These are phyloP conservation scores for Peribatodes rhomboidaria DNA, from an alignment of 2,888 invertebrate genomes.

Conservation along the genomic window DNA sequence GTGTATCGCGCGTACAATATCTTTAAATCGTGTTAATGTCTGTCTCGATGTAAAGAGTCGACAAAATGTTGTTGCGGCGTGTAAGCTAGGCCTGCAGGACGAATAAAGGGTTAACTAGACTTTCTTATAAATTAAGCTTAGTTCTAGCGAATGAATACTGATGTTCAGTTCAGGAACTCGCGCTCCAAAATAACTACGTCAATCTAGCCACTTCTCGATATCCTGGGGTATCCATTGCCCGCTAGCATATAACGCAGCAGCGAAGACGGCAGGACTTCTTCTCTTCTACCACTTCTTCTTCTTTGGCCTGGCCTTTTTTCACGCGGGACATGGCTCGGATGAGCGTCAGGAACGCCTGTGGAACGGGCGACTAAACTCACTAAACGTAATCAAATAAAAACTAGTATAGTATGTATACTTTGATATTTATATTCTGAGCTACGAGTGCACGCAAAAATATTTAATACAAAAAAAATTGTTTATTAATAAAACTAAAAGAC, in stretches of 20 bases:
- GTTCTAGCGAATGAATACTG: no score
- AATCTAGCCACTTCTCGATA: background rate
- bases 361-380: conserved; percentile 17
- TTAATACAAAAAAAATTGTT: no score
- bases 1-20: no score
- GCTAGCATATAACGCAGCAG: conserved; percentile 66
- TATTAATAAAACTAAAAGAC: no score
- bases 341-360: conserved; percentile 77
- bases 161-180: background rate
- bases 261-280: conserved; percentile 50
- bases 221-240: background rate
- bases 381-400: background rate
- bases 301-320: conserved; percentile 64
- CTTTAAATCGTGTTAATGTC: no score
- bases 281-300: conserved; percentile 48
- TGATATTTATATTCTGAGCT: background rate
- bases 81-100: no score
- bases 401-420: no score
- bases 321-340: conserved; percentile 73
- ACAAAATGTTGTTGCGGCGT: no score
- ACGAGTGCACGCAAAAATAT: background rate
- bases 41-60: no score
- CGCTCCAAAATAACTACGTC: background rate
- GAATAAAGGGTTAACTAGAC: no score
- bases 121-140: no score